phyloP scores from a whole-genome alignment of 2,797 vertebrate genomes.

The Momotus momota region DNA sequence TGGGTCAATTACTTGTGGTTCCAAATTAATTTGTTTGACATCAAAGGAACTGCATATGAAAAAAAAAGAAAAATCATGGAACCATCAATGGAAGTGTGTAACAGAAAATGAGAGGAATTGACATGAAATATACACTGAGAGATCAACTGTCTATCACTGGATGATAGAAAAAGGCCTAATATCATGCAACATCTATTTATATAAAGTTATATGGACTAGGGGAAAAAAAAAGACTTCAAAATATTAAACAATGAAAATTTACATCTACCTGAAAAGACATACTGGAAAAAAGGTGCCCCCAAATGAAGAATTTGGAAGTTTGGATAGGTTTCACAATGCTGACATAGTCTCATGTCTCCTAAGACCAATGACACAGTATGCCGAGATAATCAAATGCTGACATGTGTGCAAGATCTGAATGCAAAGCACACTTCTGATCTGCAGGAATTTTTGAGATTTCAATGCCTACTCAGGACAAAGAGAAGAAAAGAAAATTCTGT shows the following conservation, averaged over 20 bases:
- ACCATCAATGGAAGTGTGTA: not conserved
- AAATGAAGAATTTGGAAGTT: not conserved
- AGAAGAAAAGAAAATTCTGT: not conserved
- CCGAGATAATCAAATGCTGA: not conserved
- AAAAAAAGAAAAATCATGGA: not conserved
- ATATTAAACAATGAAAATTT: not conserved
- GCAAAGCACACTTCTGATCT: not conserved
- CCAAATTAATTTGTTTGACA: not conserved
- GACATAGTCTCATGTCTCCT: not conserved
- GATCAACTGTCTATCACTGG: not conserved
- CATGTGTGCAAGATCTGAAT: not conserved
- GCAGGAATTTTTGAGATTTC: not conserved
- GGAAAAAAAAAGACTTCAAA: not conserved
- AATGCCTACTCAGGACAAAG: not conserved
- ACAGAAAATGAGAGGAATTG: conserved; percentile 10
- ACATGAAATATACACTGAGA: not conserved
- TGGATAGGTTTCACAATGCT: not conserved
- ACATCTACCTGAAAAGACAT: not conserved
- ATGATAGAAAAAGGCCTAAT: not conserved
- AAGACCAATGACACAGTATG: not conserved
- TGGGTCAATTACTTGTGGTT: not conserved
- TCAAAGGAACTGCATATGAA: not conserved
- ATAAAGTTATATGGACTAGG: not conserved
- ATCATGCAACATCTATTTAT: not conserved
- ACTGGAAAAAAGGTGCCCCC: not conserved